Conservation (phyloP, 1,140 invertebrate species). For the Amyelois transitella region DNA sequence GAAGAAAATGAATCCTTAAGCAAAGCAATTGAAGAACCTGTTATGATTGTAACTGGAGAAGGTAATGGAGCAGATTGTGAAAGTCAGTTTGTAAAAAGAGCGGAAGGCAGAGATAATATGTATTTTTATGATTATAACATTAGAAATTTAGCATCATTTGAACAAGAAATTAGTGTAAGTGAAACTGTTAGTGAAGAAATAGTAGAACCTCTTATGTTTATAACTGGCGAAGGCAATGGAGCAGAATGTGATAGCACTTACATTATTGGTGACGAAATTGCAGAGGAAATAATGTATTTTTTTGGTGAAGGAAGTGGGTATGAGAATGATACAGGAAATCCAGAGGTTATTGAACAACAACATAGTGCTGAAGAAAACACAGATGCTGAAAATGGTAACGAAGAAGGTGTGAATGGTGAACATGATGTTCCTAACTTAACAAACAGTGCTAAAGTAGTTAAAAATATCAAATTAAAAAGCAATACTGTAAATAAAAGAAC, state of each 20-base stretch:
- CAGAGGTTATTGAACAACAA: slow-evolving; percentile 68
- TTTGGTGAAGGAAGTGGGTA: slow-evolving; percentile 82
- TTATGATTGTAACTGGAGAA: slow-evolving; percentile 83
- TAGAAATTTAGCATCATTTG: slow-evolving; percentile 77
- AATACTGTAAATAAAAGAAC: slow-evolving; percentile 46
- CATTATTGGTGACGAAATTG: slow-evolving; percentile 79
- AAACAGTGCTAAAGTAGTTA: slow-evolving; percentile 47
- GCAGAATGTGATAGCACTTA: slow-evolving; percentile 79
- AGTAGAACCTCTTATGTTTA: slow-evolving; percentile 83
- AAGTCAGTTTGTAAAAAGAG: slow-evolving; percentile 73
- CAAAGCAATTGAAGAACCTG: slow-evolving; percentile 83
- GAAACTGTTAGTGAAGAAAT: slow-evolving; percentile 78
- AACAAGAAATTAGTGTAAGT: slow-evolving; percentile 33
- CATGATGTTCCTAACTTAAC: slow-evolving; percentile 41
- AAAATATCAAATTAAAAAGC: slow-evolving; percentile 53
- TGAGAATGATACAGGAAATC: slow-evolving; percentile 82
- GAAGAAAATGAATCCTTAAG: slow-evolving; percentile 64
- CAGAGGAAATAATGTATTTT: slow-evolving; percentile 82
- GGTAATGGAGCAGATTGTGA: slow-evolving; percentile 84
- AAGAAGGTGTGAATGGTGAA: slow-evolving; percentile 63
- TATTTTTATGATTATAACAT: slow-evolving; percentile 80
- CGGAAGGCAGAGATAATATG: slow-evolving; percentile 82
- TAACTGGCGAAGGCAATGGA: slow-evolving; percentile 84
- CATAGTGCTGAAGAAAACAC: slow-evolving; percentile 36
- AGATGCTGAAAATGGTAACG: slow-evolving; percentile 52